Base-by-base conservation (phyloP, 2,888 invertebrate species). In the Athrips mouffetella region DNA sequence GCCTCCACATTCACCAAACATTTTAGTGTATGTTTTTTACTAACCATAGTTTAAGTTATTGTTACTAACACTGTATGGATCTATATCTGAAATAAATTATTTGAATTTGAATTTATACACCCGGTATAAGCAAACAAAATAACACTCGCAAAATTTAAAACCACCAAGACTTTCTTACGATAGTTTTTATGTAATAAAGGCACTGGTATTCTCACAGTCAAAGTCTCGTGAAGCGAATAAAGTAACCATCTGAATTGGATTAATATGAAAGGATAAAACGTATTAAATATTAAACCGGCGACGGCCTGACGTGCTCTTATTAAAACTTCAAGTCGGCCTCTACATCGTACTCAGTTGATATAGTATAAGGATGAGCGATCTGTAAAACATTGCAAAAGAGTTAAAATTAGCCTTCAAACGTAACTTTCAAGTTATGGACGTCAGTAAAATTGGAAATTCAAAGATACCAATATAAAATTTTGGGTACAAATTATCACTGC, bases 231-330 rank as follows among this genome's bases (percentile, higher is more conserved):
- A 58, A 60, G 59, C 52, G 54, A 60, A 63, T 50, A 58, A 60
- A 66, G 54, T 52, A 58, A 61, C 61, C 52, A 52, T 58, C 58
- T 65, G 58, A 70, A 70, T 70, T 62, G 63, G 64, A 70, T 73
- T 73, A 70, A 69, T 65, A 68, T 67, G 58, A 58, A 57, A 53
- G 61, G 62, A 65, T 63, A 60, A 59, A 56, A 54, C 48, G 51
- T 54, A 67, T 64, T 65, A 62, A 70, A 66, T 54, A 67, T 64
- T 65, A 62, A 70, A 66, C 67, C 62, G 18, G 59, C 62, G 58
- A 37, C 63, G 51, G 55, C 61, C 55, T 70, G 70, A 69, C 67
- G 67, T 62, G 65, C 59, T 65, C 68, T 71, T 75, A 74, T 76
- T 76, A 76, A 73, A 73, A 70, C 69, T 71, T 71, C 63, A 71